Evolutionary conservation across 2,113 vertebrate species (phyloP), one percentile per base, ranked within the genome.

Genomic region (Pteropus alecto): DNA sequence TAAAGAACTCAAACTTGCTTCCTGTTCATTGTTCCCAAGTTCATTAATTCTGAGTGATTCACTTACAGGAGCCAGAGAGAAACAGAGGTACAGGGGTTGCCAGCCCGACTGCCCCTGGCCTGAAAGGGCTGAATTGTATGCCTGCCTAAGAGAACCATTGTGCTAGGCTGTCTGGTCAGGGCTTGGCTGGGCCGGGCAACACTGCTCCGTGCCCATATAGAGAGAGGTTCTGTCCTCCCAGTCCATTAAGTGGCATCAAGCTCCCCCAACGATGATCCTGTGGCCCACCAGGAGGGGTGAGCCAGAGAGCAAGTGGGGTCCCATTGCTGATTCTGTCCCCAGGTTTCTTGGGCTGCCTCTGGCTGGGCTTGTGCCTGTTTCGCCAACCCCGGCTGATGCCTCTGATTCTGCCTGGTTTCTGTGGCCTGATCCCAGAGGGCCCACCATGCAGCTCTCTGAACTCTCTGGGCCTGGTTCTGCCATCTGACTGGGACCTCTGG

Each of bases 101-200:
- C 79, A 68, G 93, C 12, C 2, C 0, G 24, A 93, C 61, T 35
- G 28, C 63, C 85, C 68, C 30, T 4, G 2, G 43, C 65, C 60
- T 97, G 96, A 97, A 98, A 96, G 94, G 83, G 48, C 86, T 89
- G 63, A 18, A 94, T 96, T 97, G 97, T 96, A 87, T 51, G 76
- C 58, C 35, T 65, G 33, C 51, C 90, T 87, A 84, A 94, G 81
- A 97, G 76, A 54, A 81, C 68, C 88, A 77, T 97, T 97, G 94
- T 97, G 84, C 14, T 76, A 33, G 43, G 78, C 73, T 90, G 63
- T 81, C 93, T 94, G 71, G 38, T 24, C 46, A 81, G 61, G 61
- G 93, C 84, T 87, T 14, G 58, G 87, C 88, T 2, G 56, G 65
- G 82, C 65, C 0, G 1, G 81, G 97, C 33, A 16, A 26, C 5